Percentiles rank a stretch among this genome's conserved stretches.
Evolutionary conservation across 2,888 invertebrate species (phyloP).

Genomic region (Cephus rjabovi): DNA sequence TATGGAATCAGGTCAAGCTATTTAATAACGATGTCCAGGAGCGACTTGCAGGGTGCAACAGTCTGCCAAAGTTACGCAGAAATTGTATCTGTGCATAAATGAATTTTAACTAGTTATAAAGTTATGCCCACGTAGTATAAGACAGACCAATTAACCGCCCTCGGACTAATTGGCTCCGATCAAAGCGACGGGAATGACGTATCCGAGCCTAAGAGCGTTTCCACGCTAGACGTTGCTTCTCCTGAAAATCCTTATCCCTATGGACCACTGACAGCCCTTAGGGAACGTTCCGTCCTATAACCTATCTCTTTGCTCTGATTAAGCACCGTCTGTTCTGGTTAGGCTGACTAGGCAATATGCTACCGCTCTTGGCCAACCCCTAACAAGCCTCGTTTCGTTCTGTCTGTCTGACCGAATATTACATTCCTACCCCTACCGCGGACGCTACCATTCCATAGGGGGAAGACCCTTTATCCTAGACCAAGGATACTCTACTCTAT

Average conservation of each 20-base stretch:
- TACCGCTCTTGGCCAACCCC: constrained; percentile 10
- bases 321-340: constrained; percentile 38
- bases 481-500: too few species aligned
- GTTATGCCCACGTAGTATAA: too few species aligned
- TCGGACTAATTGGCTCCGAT: too few species aligned
- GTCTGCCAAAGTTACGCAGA: too few species aligned
- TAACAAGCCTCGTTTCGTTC: constrained; percentile 18
- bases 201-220: neutral
- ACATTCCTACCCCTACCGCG: constrained; percentile 7
- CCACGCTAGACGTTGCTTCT: neutral
- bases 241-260: neutral
- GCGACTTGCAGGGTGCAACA: neutral
- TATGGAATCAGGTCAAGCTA: constrained; percentile 48
- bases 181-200: too few species aligned
- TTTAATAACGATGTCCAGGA: constrained; percentile 50
- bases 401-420: constrained; percentile 17
- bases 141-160: too few species aligned
- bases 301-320: constrained; percentile 30
- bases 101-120: too few species aligned
- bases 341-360: constrained; percentile 33
- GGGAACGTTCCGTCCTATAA: constrained; percentile 20
- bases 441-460: too few species aligned
- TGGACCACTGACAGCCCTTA: constrained; percentile 3
- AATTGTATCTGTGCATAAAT: too few species aligned
- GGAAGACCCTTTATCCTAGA: too few species aligned